Percentiles rank a stretch among this genome's conserved stretches.
Evolutionary conservation across 1,140 invertebrate species (phyloP).

Genomic region (Drosophila setifemur): DNA sequence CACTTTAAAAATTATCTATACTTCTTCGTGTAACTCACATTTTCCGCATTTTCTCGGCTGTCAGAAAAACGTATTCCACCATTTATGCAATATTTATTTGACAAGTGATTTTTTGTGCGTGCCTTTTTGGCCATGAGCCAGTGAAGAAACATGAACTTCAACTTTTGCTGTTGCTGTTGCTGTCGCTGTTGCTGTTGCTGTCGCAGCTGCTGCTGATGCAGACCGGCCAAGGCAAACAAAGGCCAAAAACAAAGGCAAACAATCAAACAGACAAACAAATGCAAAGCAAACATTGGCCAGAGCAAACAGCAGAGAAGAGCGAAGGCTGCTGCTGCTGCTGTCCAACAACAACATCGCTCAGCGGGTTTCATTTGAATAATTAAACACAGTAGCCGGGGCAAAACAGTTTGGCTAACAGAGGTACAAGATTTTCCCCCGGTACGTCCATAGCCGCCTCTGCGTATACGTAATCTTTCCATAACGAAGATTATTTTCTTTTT

Average conservation of each 20-base stretch:
- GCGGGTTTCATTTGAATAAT: slow-evolving; percentile 63
- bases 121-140: slow-evolving; percentile 36
- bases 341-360: slow-evolving; percentile 23
- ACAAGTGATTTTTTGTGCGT: slow-evolving; percentile 17
- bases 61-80: too few species aligned
- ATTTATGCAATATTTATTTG: slow-evolving; percentile 15
- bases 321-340: too few species aligned
- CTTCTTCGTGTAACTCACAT: too few species aligned
- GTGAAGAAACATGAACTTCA: slow-evolving; percentile 54
- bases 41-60: too few species aligned
- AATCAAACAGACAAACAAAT: slow-evolving; percentile 46
- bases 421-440: neutral
- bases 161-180: slow-evolving; percentile 9
- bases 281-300: slow-evolving; percentile 58
- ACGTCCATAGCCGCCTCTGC: too few species aligned
- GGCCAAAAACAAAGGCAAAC: slow-evolving; percentile 42
- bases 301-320: slow-evolving; percentile 46
- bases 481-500: too few species aligned
- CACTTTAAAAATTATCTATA: too few species aligned
- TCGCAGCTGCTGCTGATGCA: slow-evolving; percentile 22
- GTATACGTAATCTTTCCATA: too few species aligned
- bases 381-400: slow-evolving; percentile 44
- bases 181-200: slow-evolving; percentile 3
- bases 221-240: slow-evolving; percentile 57
- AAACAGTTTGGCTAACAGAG: slow-evolving; percentile 13